These are phyloP conservation scores for Podargus strigoides DNA, from an alignment of 2,797 vertebrate species.

Conservation along the genomic window DNA sequence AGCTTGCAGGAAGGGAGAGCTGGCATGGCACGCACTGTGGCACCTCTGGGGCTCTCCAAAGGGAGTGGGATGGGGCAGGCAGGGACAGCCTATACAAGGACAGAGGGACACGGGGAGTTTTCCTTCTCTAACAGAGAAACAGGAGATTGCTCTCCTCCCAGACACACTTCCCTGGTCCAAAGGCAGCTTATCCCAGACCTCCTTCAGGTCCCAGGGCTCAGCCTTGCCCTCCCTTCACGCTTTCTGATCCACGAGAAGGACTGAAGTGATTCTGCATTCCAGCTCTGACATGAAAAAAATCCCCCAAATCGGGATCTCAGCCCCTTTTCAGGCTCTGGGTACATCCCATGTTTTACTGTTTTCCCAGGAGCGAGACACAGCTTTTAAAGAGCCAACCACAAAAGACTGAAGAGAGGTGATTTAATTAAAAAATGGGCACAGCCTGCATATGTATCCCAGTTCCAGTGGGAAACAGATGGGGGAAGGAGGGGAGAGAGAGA, in stretches of 20 bases:
- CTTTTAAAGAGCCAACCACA: background rate
- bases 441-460: background rate
- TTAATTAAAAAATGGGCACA: background rate
- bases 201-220: background rate
- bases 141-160: background rate
- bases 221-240: background rate
- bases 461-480: background rate
- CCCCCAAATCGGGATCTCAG: background rate
- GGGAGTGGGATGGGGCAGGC: background rate
- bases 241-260: background rate
- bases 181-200: background rate
- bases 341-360: background rate
- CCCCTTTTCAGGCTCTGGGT: background rate
- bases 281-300: background rate
- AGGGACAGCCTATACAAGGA: background rate
- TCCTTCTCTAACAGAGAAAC: background rate
- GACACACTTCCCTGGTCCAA: background rate
- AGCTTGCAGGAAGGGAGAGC: background rate
- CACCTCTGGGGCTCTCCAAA: background rate
- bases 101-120: background rate
- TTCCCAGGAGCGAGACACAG: background rate
- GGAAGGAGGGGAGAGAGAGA: background rate
- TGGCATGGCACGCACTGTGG: accelerated
- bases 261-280: background rate
- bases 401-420: background rate